Conservation (phyloP, 2,113 vertebrate species). For the Chloebia gouldiae region DNA sequence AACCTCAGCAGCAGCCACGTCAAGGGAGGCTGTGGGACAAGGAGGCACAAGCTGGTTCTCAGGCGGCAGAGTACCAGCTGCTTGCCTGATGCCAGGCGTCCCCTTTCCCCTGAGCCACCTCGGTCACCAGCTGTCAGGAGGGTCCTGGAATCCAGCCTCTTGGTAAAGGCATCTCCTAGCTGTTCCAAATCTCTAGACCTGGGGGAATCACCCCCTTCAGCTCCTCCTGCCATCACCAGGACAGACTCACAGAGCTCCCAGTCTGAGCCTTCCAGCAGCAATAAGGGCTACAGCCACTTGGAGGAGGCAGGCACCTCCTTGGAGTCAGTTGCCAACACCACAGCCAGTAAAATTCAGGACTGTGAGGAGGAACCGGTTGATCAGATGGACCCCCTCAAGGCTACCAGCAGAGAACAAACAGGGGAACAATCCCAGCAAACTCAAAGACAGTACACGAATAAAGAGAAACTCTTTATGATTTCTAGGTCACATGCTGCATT, state of each 20-base stretch:
- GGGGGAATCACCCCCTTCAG: slow-evolving; percentile 64
- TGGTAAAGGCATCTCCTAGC: slow-evolving; percentile 71
- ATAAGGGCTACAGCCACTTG: slow-evolving; percentile 92
- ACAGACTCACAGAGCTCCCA: slow-evolving; percentile 82
- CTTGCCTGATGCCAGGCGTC: slow-evolving; percentile 63
- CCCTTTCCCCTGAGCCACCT: slow-evolving; percentile 58
- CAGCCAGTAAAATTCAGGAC: slow-evolving; percentile 65
- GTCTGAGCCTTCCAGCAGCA: slow-evolving; percentile 81
- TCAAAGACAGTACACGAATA: slow-evolving; percentile 82
- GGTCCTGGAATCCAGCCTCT: slow-evolving; percentile 70
- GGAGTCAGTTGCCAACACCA: slow-evolving; percentile 76
- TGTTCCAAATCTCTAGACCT: slow-evolving; percentile 69
- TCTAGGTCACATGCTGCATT: slow-evolving; percentile 72
- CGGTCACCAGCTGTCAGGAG: slow-evolving; percentile 52
- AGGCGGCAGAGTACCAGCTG: slow-evolving; percentile 74
- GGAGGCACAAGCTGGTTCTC: slow-evolving; percentile 32
- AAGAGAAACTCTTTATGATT: slow-evolving; percentile 85
- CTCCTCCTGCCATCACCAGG: slow-evolving; percentile 60
- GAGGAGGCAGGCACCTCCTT: slow-evolving; percentile 85
- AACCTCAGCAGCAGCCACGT: slow-evolving; percentile 47
- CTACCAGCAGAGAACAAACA: slow-evolving; percentile 48
- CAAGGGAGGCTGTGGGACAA: slow-evolving; percentile 11
- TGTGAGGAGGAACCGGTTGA: slow-evolving; percentile 41
- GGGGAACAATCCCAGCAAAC: slow-evolving; percentile 23
- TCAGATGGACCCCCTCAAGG: slow-evolving; percentile 52